Conservation (phyloP, 2,113 vertebrate genomes). For the Gopherus flavomarginatus region DNA sequence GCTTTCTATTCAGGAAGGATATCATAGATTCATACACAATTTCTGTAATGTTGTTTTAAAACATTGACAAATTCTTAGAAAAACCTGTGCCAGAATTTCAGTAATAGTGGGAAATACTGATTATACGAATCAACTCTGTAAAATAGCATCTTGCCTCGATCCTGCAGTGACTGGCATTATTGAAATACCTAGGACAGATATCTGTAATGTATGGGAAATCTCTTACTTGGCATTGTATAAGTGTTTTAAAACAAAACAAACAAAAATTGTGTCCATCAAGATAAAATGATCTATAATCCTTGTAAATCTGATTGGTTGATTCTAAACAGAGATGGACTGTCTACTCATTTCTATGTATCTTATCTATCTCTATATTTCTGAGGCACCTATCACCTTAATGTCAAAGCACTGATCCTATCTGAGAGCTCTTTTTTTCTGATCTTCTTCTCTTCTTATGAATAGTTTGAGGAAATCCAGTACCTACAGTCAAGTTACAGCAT, state of each 20-base stretch:
- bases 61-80: conserved; percentile 49
- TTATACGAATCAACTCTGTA: conserved; percentile 19
- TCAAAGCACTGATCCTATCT: conserved; percentile 4
- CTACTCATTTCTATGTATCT: conserved; percentile 11
- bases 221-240: neutral
- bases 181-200: conserved; percentile 9
- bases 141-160: conserved; percentile 63
- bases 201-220: neutral
- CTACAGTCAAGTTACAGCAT: neutral
- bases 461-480: conserved; percentile 20
- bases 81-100: conserved; percentile 11
- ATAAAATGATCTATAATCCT: neutral
- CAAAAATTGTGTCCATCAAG: neutral
- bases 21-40: conserved; percentile 48
- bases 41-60: conserved; percentile 70
- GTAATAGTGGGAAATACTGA: conserved; percentile 21
- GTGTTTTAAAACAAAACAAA: neutral
- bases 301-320: neutral
- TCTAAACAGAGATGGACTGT: conserved; percentile 2
- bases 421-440: neutral
- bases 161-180: conserved; percentile 70
- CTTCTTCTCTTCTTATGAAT: neutral
- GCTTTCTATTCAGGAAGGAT: conserved; percentile 68
- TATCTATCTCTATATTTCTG: neutral
- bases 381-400: neutral